Evolutionary conservation across 2,888 invertebrate genomes (phyloP).

Genomic region (Ennomos erosarius): DNA sequence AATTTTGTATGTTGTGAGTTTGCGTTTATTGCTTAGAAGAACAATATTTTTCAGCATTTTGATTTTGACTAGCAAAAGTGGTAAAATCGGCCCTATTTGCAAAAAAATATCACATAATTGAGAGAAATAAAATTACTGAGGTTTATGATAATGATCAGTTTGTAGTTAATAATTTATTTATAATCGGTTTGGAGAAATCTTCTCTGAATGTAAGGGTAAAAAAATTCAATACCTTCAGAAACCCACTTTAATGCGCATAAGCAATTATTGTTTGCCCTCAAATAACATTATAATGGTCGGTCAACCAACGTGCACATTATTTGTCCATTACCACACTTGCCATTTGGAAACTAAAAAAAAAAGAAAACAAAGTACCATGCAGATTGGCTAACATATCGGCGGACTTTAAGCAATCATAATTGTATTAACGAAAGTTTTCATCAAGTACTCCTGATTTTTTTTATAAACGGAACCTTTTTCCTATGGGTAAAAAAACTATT

Average conservation of each 20-base stretch:
- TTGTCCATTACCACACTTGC: slow-evolving; percentile 69
- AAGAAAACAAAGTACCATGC: slow-evolving; percentile 28
- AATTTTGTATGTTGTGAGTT: no score
- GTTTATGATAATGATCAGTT: no score
- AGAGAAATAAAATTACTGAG: no score
- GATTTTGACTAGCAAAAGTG: no score
- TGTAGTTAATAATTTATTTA: neutral
- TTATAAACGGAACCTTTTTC: no score
- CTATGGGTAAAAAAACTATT: no score
- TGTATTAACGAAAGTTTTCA: neutral
- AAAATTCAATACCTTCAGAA: slow-evolving; percentile 40
- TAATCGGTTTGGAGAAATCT: neutral
- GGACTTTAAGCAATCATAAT: slow-evolving; percentile 1
- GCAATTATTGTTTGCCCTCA: slow-evolving; percentile 71
- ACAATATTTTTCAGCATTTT: no score
- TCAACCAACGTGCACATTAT: slow-evolving; percentile 71
- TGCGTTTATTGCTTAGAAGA: no score
- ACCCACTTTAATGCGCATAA: slow-evolving; percentile 46
- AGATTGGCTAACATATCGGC: slow-evolving; percentile 28
- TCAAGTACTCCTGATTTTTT: neutral
- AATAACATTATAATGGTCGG: slow-evolving; percentile 77
- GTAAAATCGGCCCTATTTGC: no score
- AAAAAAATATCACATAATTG: no score
- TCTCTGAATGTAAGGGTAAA: neutral
- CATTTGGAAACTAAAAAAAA: slow-evolving; percentile 30